Percentiles rank a stretch among this genome's conserved stretches.
phyloP scores from a whole-genome alignment of 1,140 invertebrate genomes.

The Polyergus mexicanus region DNA sequence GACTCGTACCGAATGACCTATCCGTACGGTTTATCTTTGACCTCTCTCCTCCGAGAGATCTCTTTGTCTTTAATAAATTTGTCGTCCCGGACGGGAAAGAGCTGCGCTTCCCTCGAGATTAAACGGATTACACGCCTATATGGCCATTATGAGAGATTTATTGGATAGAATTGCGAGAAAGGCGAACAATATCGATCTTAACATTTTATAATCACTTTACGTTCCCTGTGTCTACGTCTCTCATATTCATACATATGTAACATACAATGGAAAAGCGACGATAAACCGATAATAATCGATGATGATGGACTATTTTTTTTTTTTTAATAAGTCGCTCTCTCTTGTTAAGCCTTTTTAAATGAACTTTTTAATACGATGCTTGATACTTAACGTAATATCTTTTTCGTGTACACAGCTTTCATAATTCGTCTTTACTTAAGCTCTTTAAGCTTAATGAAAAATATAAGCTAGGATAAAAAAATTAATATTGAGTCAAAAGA shows the following conservation, averaged over 20 bases:
- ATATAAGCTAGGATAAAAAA: background rate
- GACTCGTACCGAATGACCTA: background rate
- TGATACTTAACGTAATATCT: background rate
- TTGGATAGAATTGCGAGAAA: background rate
- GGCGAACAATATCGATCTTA: background rate
- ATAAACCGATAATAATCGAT: background rate
- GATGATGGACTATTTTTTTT: background rate
- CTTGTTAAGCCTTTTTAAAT: background rate
- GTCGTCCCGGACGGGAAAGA: background rate
- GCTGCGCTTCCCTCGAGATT: background rate
- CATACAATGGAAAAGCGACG: background rate
- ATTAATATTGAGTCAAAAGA: background rate
- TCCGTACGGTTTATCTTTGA: slow-evolving; percentile 5
- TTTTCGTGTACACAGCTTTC: background rate
- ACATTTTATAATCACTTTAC: slow-evolving; percentile 21
- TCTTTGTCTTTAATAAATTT: slow-evolving; percentile 49
- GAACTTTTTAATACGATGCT: background rate
- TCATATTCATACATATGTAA: background rate
- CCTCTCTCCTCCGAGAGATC: background rate
- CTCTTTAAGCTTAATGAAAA: background rate
- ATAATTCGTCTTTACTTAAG: slow-evolving; percentile 2
- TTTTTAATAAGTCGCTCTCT: background rate
- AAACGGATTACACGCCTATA: slow-evolving; percentile 30
- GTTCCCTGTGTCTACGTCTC: background rate
- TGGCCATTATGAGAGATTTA: slow-evolving; percentile 15